Conservation (phyloP, 2,113 vertebrate genomes). For the Stomatorhinus ivindoensis region DNA sequence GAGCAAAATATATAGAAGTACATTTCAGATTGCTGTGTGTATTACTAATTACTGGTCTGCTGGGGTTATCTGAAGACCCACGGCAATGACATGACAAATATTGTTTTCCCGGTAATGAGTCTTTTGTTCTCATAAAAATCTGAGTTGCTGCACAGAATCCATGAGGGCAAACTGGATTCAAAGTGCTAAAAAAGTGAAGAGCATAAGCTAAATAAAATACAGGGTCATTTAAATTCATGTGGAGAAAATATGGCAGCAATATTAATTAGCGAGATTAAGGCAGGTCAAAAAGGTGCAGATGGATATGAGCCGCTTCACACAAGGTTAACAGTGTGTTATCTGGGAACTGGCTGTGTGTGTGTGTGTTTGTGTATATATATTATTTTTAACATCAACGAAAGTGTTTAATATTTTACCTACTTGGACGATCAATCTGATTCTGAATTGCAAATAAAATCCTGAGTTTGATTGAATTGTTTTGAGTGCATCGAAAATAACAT, state of each 20-base stretch:
- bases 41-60: not conserved
- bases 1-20: not conserved
- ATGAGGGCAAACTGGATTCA: not conserved
- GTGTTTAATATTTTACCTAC: not conserved
- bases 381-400: not conserved
- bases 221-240: not conserved
- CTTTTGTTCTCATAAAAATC: not conserved
- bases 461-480: not conserved
- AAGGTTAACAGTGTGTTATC: conserved; percentile 27
- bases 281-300: conserved; percentile 19
- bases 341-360: not conserved
- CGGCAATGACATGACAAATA: not conserved
- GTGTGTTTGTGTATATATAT: not conserved
- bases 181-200: not conserved
- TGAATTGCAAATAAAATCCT: not conserved
- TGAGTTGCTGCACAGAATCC: not conserved
- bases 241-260: conserved; percentile 1
- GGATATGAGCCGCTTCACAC: not conserved
- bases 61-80: not conserved
- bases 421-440: not conserved
- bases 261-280: conserved; percentile 12
- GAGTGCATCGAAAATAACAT: not conserved
- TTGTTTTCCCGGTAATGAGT: not conserved
- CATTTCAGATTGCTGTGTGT: not conserved
- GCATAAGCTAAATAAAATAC: not conserved